Percentiles rank a stretch among this genome's conserved stretches.
phyloP scores from a whole-genome alignment of 2,113 vertebrate genomes.

The Centrocercus urophasianus region DNA sequence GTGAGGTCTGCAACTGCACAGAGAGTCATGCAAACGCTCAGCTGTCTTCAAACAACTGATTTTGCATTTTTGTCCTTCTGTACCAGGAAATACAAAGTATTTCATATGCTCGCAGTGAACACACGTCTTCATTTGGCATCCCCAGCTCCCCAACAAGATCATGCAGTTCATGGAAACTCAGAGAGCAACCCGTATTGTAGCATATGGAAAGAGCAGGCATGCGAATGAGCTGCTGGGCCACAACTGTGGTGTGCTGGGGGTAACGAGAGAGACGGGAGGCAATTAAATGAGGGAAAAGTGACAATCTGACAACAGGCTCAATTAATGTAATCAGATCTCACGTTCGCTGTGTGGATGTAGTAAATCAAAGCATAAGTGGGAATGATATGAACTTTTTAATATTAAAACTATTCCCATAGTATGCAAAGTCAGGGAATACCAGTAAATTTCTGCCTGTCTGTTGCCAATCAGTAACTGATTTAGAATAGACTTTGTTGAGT shows the following conservation, averaged over 20 bases:
- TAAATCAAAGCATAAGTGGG: slow-evolving; percentile 10
- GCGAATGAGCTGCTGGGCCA: neutral
- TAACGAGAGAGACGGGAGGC: neutral
- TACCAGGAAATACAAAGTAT: neutral
- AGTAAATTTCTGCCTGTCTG: slow-evolving; percentile 16
- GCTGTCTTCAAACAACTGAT: neutral
- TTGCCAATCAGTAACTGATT: slow-evolving; percentile 55
- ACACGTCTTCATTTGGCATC: neutral
- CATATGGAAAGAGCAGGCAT: neutral
- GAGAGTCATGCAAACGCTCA: neutral
- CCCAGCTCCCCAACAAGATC: neutral
- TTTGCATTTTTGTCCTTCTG: neutral
- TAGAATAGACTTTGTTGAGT: slow-evolving; percentile 45
- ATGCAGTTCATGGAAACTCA: neutral
- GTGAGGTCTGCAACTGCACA: accelerated
- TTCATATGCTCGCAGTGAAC: neutral
- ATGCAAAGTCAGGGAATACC: slow-evolving; percentile 52
- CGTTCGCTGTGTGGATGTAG: neutral
- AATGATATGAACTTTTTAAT: slow-evolving; percentile 34
- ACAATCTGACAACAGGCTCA: slow-evolving; percentile 59
- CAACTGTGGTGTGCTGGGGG: neutral
- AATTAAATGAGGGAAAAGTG: slow-evolving; percentile 54
- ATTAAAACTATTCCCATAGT: slow-evolving; percentile 33
- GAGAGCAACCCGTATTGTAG: neutral
- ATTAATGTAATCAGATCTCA: slow-evolving; percentile 50